Percentiles rank a stretch among this genome's conserved stretches.
Conservation (phyloP, 2,797 vertebrate species). For the Sebastes paucispinis region DNA sequence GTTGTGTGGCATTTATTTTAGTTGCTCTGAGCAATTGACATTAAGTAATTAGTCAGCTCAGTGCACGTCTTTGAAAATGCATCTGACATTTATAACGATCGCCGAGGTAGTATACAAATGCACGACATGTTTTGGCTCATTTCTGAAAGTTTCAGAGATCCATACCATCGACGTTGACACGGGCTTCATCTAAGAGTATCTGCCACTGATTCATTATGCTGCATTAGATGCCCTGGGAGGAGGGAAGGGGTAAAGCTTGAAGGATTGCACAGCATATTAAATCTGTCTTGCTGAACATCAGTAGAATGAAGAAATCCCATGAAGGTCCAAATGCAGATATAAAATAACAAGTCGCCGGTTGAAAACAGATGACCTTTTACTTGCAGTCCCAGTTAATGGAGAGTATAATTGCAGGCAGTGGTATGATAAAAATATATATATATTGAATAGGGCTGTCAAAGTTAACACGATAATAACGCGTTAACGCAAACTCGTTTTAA, state of each 20-base stretch:
- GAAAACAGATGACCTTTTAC: constrained; percentile 27
- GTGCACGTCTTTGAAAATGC: constrained; percentile 20
- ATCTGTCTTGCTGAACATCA: constrained; percentile 65
- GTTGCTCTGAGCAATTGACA: constrained; percentile 22
- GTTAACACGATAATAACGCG: no score
- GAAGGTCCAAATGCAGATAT: constrained; percentile 55
- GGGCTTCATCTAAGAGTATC: constrained; percentile 54
- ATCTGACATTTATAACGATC: constrained; percentile 49
- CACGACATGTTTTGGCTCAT: constrained; percentile 43
- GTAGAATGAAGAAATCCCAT: constrained; percentile 59
- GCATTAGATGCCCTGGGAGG: constrained; percentile 63
- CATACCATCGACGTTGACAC: constrained; percentile 52
- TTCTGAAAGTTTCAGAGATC: constrained; percentile 48
- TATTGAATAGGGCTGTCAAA: not conserved
- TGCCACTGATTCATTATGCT: constrained; percentile 73
- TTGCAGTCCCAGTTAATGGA: not conserved
- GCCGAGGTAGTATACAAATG: constrained; percentile 9
- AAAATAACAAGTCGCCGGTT: constrained; percentile 40
- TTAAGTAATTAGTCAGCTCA: constrained; percentile 30
- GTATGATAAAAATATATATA: not conserved
- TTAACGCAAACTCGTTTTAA: no score
- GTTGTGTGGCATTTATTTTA: constrained; percentile 34
- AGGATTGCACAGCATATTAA: constrained; percentile 73
- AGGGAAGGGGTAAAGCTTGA: constrained; percentile 65
- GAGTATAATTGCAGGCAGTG: not conserved